phyloP scores from a whole-genome alignment of 2,888 invertebrate species.

The Cactoblastis cactorum region DNA sequence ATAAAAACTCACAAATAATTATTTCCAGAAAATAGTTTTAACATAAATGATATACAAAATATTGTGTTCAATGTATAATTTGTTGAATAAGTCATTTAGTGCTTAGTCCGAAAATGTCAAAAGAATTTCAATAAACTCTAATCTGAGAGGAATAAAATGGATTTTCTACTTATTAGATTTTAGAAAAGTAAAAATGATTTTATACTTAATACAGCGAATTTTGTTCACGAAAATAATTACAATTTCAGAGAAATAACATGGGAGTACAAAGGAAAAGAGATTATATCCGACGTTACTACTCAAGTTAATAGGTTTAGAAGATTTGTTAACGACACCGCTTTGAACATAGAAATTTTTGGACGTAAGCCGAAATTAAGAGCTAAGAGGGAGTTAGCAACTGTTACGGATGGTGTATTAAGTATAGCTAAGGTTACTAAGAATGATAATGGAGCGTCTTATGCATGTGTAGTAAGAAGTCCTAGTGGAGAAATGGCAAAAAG shows the following conservation, averaged over 20 bases:
- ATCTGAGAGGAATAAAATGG: too few relatives aligned
- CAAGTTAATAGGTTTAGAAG: constrained; percentile 56
- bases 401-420: constrained; percentile 76
- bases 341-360: constrained; percentile 67
- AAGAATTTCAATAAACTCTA: too few relatives aligned
- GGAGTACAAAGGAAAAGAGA: constrained; percentile 72
- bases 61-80: too few relatives aligned
- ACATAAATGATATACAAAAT: too few relatives aligned
- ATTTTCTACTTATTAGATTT: too few relatives aligned
- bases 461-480: constrained; percentile 87
- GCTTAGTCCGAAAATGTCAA: too few relatives aligned
- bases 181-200: neutral
- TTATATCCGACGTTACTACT: constrained; percentile 44
- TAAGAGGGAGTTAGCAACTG: constrained; percentile 48
- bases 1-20: too few relatives aligned
- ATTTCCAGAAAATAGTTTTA: too few relatives aligned
- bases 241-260: constrained; percentile 68
- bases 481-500: constrained; percentile 88
- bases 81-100: too few relatives aligned
- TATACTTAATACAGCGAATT: neutral
- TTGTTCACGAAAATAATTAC: constrained; percentile 7
- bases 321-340: constrained; percentile 45
- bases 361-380: constrained; percentile 71
- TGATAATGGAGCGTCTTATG: constrained; percentile 87
- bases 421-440: constrained; percentile 80